A percentile compares a stretch with the other conserved stretches of the same genome.
Evolutionary conservation across 1,140 invertebrate genomes (phyloP).

Genomic region (Notospermus geniculatus): DNA sequence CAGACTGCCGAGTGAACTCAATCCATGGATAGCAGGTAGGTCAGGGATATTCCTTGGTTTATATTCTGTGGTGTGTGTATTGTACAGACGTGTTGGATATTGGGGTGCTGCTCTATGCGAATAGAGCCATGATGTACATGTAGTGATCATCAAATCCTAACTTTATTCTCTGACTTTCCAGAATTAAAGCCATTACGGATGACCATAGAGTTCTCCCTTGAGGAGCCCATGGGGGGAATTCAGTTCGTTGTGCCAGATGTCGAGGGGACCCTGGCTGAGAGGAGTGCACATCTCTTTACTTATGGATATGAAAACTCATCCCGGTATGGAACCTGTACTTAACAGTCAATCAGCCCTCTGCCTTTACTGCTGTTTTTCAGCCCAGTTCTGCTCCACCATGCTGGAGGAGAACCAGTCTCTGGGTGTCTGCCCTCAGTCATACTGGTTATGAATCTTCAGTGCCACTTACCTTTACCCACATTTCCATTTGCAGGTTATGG

Average conservation of each 20-base stretch:
- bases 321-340: constrained; percentile 35
- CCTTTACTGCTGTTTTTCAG: neutral
- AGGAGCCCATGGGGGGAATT: constrained; percentile 87
- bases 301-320: constrained; percentile 90
- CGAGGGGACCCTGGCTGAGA: constrained; percentile 60
- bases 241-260: constrained; percentile 90
- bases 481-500: constrained; percentile 69
- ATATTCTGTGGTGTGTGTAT: no score
- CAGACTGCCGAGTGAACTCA: constrained; percentile 78
- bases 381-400: neutral
- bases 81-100: no score
- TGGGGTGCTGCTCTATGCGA: no score
- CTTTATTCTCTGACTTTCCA: constrained; percentile 11
- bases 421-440: no score
- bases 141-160: no score
- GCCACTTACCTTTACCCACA: no score
- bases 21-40: constrained; percentile 66
- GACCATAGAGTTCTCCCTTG: constrained; percentile 90
- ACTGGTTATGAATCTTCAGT: no score
- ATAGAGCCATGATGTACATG: no score
- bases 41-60: no score
- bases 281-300: constrained; percentile 91
- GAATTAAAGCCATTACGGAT: constrained; percentile 76
- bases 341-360: neutral
- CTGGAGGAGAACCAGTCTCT: no score